Base-by-base conservation (phyloP, 2,113 vertebrate genomes). In the Psammodynastes pulverulentus region DNA sequence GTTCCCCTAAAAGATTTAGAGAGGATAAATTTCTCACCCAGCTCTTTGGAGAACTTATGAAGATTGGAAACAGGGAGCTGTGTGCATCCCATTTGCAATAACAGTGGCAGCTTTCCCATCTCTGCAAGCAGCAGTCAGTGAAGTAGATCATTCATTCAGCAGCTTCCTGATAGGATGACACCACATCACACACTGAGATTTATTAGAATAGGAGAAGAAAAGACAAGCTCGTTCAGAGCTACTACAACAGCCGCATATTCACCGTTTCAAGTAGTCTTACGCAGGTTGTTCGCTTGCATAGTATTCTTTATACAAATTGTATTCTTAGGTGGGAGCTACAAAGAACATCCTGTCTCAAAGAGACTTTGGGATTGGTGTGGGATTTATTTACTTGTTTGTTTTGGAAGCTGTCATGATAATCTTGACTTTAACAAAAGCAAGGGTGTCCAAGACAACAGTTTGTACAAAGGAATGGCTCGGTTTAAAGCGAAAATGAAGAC, bases 361-460 rank as follows among this genome's bases (percentile, higher is more conserved):
- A 48, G 19, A 62, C 43, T 48, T 54, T 45, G 52, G 43, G 29
- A 29, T 53, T 23, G 9, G 23, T 54, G 15, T 26, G 12, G 56
- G 46, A 9, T 91, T 58, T 43, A 24, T 15, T 43, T 43, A 6
- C 24, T 24, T 9, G 39, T 26, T 34, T 26, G n/a, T n/a, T 51
- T 90, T 58, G 91, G 91, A 91, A 94, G 54, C n/a, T 23, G 91
- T 62, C 0, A 48, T 2, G n/a, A 93, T 46, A 0, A 34, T 0
- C 2, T 91, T 88, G 86, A 86, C 45, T 93, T 94, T 19, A 87
- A 3, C 84, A 91, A 86, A 89, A 93, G 49, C 92, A 89, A 89
- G 79, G 94, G 88, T 0, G 39, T 90, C 90, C 92, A 56, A 94
- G 95, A 58, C 84, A 86, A 90, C 67, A 0, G 0, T 8, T 17